Base-by-base conservation (phyloP, 2,113 vertebrate species). In the Meleagris gallopavo region DNA sequence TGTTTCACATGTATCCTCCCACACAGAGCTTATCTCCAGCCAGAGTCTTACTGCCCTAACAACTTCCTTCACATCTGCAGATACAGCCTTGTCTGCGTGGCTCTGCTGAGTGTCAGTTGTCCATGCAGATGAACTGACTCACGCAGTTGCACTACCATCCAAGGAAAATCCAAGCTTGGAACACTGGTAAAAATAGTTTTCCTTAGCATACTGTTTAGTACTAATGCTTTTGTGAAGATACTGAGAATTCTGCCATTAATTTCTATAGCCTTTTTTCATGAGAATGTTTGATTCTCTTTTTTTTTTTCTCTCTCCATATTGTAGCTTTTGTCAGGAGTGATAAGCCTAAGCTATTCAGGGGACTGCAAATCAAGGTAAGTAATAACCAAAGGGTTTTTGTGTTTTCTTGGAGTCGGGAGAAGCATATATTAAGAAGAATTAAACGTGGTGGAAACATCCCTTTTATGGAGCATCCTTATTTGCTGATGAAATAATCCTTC, bases 241-340 rank as follows among this genome's bases (percentile, higher is more conserved):
- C 21, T 69, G 71, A 84, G 30, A 65, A 80, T 69, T 67, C 43
- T 69, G 75, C 66, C 2, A 29, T n/a, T 48, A 45, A 86, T 84
- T 82, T 62, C 25, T 76, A 57, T 86, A 91, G 38, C 30, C 45
- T 79, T 12, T 57, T 55, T 77, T 0, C 34, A 70, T 52, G 34
- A 27, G 84, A 13, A 38, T 66, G 36, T 64, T 76, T 90, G 5
- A 81, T 88, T 66, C 40, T 67, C 22, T 86, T 8, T 60, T 18
- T 92, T 55, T 75, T 89, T 90, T n/a, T n/a, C n/a, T n/a, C n/a
- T 72, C 40, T 94, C 86, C 85, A 87, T 60, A 97, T 75, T 89
- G 60, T 77, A 99, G 99, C 99, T 99, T 99, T 99, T 88, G 99
- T 99, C 98, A 99, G 98, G 98, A 99, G 99, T 41, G 99, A 99